A percentile compares a stretch with the other conserved stretches of the same genome.
These are phyloP conservation scores for Hipposideros armiger DNA, from an alignment of 2,113 vertebrate species.

Conservation along the genomic window DNA sequence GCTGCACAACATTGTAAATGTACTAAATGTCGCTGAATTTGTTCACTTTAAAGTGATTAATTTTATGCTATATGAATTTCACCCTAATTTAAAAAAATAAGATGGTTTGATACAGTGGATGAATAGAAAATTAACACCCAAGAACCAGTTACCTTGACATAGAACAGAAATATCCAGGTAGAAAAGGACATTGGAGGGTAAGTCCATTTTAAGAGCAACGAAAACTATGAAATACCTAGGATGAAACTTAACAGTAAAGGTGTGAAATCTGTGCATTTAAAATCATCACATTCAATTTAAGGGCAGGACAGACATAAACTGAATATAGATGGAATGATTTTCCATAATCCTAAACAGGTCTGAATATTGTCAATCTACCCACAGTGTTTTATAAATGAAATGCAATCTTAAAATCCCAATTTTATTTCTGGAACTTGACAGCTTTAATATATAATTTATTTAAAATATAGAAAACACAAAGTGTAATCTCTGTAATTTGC, in stretches of 20 bases:
- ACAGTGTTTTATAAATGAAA: background rate
- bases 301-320: background rate
- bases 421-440: constrained; percentile 4
- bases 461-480: background rate
- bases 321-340: background rate
- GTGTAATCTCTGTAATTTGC: background rate
- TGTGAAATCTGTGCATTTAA: background rate
- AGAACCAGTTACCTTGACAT: constrained; percentile 23
- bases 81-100: background rate
- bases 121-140: constrained; percentile 46
- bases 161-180: constrained; percentile 6
- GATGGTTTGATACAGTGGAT: background rate
- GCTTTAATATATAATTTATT: background rate
- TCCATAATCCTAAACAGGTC: background rate
- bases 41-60: constrained; percentile 12
- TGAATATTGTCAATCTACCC: background rate
- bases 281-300: background rate
- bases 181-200: background rate
- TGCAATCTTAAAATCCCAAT: background rate
- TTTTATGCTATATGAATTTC: constrained; percentile 5
- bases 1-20: background rate
- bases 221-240: background rate
- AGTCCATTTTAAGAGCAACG: background rate
- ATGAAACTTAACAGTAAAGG: background rate
- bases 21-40: background rate